phyloP scores from a whole-genome alignment of 2,113 vertebrate genomes.

The Gambusia affinis region DNA sequence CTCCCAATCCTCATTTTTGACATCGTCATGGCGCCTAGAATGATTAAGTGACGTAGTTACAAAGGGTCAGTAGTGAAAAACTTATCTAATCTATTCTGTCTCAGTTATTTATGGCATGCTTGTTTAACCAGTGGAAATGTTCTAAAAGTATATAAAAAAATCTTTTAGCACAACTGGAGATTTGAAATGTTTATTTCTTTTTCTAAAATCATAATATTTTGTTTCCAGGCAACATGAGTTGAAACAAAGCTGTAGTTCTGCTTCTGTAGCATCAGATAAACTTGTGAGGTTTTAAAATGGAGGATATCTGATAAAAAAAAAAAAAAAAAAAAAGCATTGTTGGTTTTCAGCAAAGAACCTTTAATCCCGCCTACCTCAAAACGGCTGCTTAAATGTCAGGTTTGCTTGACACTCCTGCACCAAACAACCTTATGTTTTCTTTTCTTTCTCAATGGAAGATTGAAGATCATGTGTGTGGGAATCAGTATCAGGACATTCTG shows the following conservation, averaged over 20 bases:
- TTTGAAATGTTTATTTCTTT: too few relatives aligned
- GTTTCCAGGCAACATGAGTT: constrained; percentile 8
- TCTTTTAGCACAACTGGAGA: too few relatives aligned
- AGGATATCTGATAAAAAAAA: neutral
- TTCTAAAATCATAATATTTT: neutral
- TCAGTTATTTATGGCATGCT: neutral
- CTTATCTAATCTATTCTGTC: too few relatives aligned
- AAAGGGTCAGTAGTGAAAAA: too few relatives aligned
- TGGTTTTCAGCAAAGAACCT: neutral
- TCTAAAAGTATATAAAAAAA: neutral
- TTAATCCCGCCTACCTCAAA: neutral
- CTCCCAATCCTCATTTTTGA: too few relatives aligned
- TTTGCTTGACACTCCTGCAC: neutral
- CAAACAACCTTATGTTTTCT: neutral
- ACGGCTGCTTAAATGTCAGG: neutral
- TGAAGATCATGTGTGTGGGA: neutral
- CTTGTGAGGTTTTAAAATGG: neutral
- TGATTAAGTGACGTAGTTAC: too few relatives aligned
- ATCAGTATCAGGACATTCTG: neutral
- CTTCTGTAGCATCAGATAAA: neutral
- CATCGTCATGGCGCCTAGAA: too few relatives aligned
- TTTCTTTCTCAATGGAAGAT: neutral
- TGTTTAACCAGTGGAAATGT: neutral
- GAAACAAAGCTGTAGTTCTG: too few relatives aligned
- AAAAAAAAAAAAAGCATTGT: neutral